These are phyloP conservation scores for Aphelenchoides fujianensis DNA, from an alignment of 1,140 invertebrate species.

Conservation along the genomic window DNA sequence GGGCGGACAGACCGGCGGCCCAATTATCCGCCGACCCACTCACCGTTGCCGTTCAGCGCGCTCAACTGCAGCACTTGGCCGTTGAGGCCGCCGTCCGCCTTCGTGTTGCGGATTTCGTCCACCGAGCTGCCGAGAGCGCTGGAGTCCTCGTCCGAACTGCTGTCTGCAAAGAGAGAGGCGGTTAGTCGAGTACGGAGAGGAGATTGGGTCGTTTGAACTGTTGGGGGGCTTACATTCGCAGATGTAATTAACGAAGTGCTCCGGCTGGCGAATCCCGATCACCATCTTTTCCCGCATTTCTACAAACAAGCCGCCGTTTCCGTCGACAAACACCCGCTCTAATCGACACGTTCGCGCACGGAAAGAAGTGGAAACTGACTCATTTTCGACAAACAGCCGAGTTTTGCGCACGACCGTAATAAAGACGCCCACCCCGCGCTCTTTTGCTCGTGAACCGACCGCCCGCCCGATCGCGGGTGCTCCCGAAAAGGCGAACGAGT, in stretches of 20 bases:
- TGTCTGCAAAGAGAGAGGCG: constrained; percentile 54
- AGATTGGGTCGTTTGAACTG: background rate
- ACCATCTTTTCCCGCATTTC: constrained; percentile 49
- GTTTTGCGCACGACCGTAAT: background rate
- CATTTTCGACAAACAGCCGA: background rate
- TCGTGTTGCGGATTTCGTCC: background rate
- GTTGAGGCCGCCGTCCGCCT: background rate
- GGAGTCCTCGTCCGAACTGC: constrained; percentile 55
- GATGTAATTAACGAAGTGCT: constrained; percentile 45
- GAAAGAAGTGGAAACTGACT: constrained; percentile 33
- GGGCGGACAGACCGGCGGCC: background rate
- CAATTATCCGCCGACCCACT: background rate
- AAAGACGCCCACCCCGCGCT: constrained; percentile 42
- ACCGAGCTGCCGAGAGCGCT: constrained; percentile 10
- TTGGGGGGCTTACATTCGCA: constrained; percentile 42
- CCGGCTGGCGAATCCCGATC: constrained; percentile 37
- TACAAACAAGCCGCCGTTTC: constrained; percentile 17
- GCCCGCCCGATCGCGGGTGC: no score
- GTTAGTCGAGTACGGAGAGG: no score
- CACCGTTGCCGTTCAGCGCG: no score
- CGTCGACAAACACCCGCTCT: no score
- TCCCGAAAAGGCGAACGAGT: no score
- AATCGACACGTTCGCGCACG: no score
- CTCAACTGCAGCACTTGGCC: background rate
- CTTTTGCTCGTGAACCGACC: no score